Conservation (phyloP, 2,797 vertebrate species). For the Sebastes melanostomus region DNA sequence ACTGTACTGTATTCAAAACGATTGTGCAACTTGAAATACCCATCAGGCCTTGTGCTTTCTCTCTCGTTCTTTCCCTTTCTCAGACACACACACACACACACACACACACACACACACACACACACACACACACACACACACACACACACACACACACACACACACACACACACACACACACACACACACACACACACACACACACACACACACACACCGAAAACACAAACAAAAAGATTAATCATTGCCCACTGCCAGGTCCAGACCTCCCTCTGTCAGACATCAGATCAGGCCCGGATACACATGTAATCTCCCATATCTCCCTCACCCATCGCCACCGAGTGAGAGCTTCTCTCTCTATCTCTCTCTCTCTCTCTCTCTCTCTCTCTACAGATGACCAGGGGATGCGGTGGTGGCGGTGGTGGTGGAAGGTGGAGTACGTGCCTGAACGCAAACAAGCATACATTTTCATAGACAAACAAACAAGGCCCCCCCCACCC, state of each 20-base stretch:
- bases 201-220: conserved; percentile 6
- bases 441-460: conserved; percentile 19
- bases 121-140: not conserved
- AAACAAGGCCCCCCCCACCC: conserved; percentile 6
- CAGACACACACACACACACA: not conserved
- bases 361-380: conserved; percentile 15
- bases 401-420: not conserved
- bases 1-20: not conserved
- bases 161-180: conserved; percentile 13
- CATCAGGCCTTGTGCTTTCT: not conserved
- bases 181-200: conserved; percentile 19
- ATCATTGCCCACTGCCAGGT: conserved; percentile 42
- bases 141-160: not conserved
- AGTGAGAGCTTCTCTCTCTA: conserved; percentile 18
- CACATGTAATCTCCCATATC: conserved; percentile 73
- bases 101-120: conserved; percentile 14
- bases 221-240: conserved; percentile 40
- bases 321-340: conserved; percentile 36
- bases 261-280: conserved; percentile 57
- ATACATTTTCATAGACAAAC: conserved; percentile 37
- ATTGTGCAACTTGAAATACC: not conserved
- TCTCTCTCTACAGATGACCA: conserved; percentile 24
- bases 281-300: conserved; percentile 70
- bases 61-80: not conserved
- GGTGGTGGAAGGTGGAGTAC: not conserved